Conservation (phyloP, 2,797 vertebrate genomes). For the Peromyscus aztecus region DNA sequence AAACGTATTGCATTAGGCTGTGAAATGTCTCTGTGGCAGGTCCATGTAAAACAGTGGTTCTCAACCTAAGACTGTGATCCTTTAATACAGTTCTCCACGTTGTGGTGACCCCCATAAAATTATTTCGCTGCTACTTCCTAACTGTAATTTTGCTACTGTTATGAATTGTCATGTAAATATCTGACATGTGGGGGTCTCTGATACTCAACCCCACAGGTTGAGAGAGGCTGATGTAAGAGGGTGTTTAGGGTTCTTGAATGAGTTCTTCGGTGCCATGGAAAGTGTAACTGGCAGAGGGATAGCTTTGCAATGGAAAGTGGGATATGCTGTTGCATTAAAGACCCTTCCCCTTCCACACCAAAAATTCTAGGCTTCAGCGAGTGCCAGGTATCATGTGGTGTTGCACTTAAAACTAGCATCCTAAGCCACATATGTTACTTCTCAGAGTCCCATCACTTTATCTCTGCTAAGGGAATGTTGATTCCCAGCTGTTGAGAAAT, state of each 20-base stretch:
- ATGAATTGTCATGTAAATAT: background rate
- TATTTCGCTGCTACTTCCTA: background rate
- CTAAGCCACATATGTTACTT: slow-evolving; percentile 84
- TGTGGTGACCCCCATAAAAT: background rate
- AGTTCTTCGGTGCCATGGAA: slow-evolving; percentile 25
- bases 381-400: slow-evolving; percentile 79
- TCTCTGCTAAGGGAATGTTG: slow-evolving; percentile 87
- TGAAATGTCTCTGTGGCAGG: slow-evolving; percentile 42
- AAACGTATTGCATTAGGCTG: background rate
- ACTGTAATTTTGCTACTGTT: background rate
- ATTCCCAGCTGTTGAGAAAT: slow-evolving; percentile 89
- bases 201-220: background rate
- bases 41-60: background rate
- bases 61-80: background rate
- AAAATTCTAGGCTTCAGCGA: slow-evolving; percentile 76
- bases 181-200: background rate
- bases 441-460: slow-evolving; percentile 88
- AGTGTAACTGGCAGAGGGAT: slow-evolving; percentile 24
- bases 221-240: background rate
- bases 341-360: slow-evolving; percentile 72
- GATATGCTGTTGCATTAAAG: background rate
- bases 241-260: slow-evolving; percentile 49
- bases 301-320: slow-evolving; percentile 34
- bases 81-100: background rate
- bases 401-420: slow-evolving; percentile 85